Evolutionary conservation across 2,113 vertebrate species (phyloP).

Genomic region (Bombycilla garrulus): DNA sequence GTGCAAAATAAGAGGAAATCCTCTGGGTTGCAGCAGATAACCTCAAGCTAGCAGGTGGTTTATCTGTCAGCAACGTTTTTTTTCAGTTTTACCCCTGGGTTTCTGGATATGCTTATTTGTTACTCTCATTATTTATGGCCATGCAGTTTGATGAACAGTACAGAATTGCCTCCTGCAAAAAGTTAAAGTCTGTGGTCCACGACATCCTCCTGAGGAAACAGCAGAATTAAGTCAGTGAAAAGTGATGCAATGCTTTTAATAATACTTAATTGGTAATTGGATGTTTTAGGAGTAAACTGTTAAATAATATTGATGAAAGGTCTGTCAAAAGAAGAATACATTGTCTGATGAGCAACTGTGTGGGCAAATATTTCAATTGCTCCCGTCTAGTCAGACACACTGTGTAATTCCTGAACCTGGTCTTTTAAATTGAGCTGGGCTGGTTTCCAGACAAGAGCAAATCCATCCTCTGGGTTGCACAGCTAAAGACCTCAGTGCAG

Average conservation of each 20-base stretch:
- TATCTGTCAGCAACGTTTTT: background rate
- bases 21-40: background rate
- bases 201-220: background rate
- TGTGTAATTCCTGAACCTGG: slow-evolving; percentile 32
- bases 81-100: background rate
- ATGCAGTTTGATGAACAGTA: background rate
- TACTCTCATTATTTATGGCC: background rate
- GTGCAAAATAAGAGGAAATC: background rate
- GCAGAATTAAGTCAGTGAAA: background rate
- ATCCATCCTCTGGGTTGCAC: slow-evolving; percentile 32
- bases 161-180: background rate
- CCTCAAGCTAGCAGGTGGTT: background rate
- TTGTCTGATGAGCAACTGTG: background rate
- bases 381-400: background rate
- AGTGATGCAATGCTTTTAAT: slow-evolving; percentile 17
- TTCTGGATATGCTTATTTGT: background rate
- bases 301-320: slow-evolving; percentile 32
- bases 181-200: background rate
- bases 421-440: slow-evolving; percentile 57
- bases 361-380: slow-evolving; percentile 35
- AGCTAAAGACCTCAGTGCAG: slow-evolving; percentile 11
- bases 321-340: slow-evolving; percentile 23
- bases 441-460: slow-evolving; percentile 55
- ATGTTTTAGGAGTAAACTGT: slow-evolving; percentile 4
- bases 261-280: slow-evolving; percentile 19